Evolutionary conservation across 1,140 invertebrate genomes (phyloP).

Genomic region (Hyles euphorbiae): DNA sequence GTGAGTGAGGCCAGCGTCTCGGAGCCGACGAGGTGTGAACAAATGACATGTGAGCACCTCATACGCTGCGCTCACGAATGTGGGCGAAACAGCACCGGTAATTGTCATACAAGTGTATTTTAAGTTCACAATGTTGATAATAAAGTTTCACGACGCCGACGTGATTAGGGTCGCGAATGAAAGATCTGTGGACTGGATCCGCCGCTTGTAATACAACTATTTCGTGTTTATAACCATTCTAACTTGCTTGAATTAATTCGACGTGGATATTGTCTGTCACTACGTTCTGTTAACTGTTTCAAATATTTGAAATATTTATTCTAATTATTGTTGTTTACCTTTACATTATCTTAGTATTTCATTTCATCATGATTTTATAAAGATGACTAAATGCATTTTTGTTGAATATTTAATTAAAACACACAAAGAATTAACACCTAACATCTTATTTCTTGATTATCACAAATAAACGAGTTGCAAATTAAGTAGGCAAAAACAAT

Average conservation of each 20-base stretch:
- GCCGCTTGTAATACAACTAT: constrained; percentile 23
- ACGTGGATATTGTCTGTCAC: too few species aligned
- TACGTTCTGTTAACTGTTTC: too few species aligned
- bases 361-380: too few species aligned
- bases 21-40: constrained; percentile 45
- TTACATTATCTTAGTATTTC: too few species aligned
- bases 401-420: too few species aligned
- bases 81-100: constrained; percentile 43
- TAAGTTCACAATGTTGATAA: constrained; percentile 44
- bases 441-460: too few species aligned
- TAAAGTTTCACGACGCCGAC: constrained; percentile 41
- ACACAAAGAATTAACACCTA: too few species aligned
- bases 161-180: constrained; percentile 44
- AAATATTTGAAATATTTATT: too few species aligned
- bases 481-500: too few species aligned
- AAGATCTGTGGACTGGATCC: constrained; percentile 38
- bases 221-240: constrained; percentile 21
- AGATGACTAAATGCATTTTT: too few species aligned
- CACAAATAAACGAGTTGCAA: too few species aligned
- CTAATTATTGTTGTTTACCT: too few species aligned
- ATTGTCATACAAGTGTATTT: constrained; percentile 68
- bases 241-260: not conserved
- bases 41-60: constrained; percentile 48
- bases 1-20: constrained; percentile 5
- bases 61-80: constrained; percentile 29